phyloP scores from a whole-genome alignment of 2,888 invertebrate genomes.

The Octonoba sinensis region DNA sequence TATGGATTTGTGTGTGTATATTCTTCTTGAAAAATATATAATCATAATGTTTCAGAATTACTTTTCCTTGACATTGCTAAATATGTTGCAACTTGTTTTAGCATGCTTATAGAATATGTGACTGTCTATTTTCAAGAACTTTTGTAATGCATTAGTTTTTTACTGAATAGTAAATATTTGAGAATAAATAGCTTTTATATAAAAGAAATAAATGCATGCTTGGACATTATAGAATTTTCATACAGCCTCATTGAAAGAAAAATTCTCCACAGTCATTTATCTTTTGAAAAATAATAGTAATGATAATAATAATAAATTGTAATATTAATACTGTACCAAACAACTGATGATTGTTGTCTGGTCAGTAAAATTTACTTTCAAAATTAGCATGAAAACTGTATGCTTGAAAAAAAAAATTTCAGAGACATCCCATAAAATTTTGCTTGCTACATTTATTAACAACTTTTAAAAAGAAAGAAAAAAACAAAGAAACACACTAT shows the following conservation, averaged over 20 bases:
- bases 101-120: slow-evolving; percentile 54
- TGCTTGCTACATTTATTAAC: no score
- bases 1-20: neutral
- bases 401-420: no score
- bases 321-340: no score
- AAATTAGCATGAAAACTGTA: no score
- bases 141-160: slow-evolving; percentile 43
- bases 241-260: slow-evolving; percentile 7
- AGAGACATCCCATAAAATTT: no score
- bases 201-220: slow-evolving; percentile 37
- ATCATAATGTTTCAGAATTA: no score
- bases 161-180: slow-evolving; percentile 6
- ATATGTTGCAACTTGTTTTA: slow-evolving; percentile 48
- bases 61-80: neutral
- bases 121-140: slow-evolving; percentile 39
- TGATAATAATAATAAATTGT: no score
- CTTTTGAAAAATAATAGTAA: neutral
- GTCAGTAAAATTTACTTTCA: no score
- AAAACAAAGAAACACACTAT: no score
- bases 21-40: neutral
- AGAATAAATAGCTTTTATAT: slow-evolving; percentile 5
- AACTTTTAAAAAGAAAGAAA: no score
- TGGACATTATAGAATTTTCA: slow-evolving; percentile 29
- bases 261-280: slow-evolving; percentile 50
- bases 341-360: no score